These are phyloP conservation scores for Perdita meconis DNA, from an alignment of 2,888 invertebrate genomes.

Conservation along the genomic window DNA sequence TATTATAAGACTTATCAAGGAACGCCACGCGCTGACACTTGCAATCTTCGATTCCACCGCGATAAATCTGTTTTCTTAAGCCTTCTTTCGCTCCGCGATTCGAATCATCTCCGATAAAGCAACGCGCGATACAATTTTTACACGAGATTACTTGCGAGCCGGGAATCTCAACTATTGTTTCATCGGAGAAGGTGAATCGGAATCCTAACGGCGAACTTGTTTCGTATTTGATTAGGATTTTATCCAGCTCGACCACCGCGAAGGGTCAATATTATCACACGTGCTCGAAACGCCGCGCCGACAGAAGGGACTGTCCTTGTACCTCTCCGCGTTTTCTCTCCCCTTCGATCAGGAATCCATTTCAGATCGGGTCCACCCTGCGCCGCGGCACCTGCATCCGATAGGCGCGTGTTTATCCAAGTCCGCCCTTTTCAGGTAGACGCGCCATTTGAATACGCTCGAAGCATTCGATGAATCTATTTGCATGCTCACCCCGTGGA, in stretches of 20 bases:
- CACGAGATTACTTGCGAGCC: not conserved
- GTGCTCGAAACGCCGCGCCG: conserved; percentile 71
- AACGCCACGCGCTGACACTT: no score
- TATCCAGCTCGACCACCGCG: conserved; percentile 51
- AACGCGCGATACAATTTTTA: not conserved
- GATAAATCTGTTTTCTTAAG: no score
- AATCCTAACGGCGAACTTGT: conserved; percentile 53
- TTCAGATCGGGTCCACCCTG: conserved; percentile 50
- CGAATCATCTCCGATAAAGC: no score
- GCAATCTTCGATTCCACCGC: no score
- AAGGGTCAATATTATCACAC: conserved; percentile 76
- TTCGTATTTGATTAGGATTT: conserved; percentile 74
- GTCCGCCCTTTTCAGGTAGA: conserved; percentile 73
- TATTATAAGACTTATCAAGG: no score
- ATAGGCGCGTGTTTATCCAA: conserved; percentile 66
- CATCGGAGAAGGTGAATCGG: conserved; percentile 37
- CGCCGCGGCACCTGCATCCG: conserved; percentile 63
- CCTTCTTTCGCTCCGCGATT: no score
- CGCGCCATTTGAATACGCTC: conserved; percentile 65
- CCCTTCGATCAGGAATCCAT: conserved; percentile 54
- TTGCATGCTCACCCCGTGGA: conserved; percentile 62
- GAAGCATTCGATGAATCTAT: conserved; percentile 64
- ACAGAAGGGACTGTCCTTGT: conserved; percentile 57
- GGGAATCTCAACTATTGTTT: not conserved
- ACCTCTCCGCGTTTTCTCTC: conserved; percentile 17